Conservation (phyloP, 2,888 invertebrate species). For the Hemithea aestivaria region DNA sequence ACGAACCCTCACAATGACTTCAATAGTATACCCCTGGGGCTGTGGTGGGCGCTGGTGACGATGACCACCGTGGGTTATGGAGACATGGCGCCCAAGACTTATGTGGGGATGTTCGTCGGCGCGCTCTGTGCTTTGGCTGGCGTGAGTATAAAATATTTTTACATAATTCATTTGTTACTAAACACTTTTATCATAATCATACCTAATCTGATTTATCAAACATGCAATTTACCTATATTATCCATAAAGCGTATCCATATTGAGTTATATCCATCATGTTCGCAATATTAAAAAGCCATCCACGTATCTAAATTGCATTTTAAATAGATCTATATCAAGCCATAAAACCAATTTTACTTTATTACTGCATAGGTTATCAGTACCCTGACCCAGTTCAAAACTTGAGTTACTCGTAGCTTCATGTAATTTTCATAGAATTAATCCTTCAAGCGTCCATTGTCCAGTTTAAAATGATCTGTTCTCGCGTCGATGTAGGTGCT, state of each 20-base stretch:
- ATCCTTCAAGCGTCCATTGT: constrained; percentile 16
- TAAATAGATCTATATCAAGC: no score
- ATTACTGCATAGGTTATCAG: constrained; percentile 22
- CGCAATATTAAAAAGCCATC: no score
- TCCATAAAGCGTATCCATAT: no score
- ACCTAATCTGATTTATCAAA: not conserved
- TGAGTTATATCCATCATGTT: no score
- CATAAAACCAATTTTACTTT: constrained; percentile 7
- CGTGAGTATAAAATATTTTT: constrained; percentile 76
- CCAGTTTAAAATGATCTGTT: constrained; percentile 16
- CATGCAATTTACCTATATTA: not conserved
- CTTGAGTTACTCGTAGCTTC: constrained; percentile 21
- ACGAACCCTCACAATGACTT: constrained; percentile 98
- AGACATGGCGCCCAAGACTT: constrained; percentile 99
- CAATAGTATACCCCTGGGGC: constrained; percentile 97
- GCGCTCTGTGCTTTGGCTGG: constrained; percentile 98
- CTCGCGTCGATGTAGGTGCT: constrained; percentile 70
- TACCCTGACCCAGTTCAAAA: constrained; percentile 23
- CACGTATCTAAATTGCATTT: no score
- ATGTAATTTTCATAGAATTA: constrained; percentile 25
- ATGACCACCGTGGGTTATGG: constrained; percentile 99
- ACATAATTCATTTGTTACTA: not conserved
- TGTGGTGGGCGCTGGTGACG: constrained; percentile 99
- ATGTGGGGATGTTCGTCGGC: constrained; percentile 99
- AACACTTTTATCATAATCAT: not conserved